Conservation (phyloP, 2,888 invertebrate genomes). For the Temnothorax unifasciatus region DNA sequence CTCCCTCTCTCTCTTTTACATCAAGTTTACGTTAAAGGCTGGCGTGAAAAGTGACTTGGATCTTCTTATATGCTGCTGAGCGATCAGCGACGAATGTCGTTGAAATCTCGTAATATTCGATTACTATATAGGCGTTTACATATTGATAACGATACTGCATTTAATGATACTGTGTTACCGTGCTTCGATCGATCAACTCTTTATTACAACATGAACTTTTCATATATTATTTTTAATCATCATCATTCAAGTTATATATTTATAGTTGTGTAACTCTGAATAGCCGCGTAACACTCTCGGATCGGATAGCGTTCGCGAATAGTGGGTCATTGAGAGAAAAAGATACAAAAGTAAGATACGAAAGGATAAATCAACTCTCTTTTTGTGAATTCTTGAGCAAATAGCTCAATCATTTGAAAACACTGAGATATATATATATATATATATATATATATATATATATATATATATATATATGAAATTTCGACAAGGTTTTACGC, state of each 20-base stretch:
- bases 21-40: conserved; percentile 4
- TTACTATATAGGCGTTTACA: conserved; percentile 27
- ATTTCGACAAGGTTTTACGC: not conserved
- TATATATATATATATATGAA: no score
- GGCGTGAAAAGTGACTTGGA: not conserved
- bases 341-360: not conserved
- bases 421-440: no score
- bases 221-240: conserved; percentile 57
- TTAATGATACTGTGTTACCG: conserved; percentile 42
- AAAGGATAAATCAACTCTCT: not conserved
- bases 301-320: not conserved
- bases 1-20: conserved; percentile 22
- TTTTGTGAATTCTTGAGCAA: conserved; percentile 11
- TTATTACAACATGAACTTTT: conserved; percentile 50
- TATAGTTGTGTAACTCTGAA: conserved; percentile 25
- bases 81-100: conserved; percentile 16
- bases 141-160: conserved; percentile 33
- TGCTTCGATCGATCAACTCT: conserved; percentile 43
- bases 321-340: conserved; percentile 11
- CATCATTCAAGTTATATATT: conserved; percentile 50
- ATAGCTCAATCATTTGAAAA: not conserved
- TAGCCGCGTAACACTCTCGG: not conserved
- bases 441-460: no score
- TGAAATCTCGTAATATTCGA: conserved; percentile 36
- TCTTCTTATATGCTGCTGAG: not conserved